These are phyloP conservation scores for Melolontha melolontha DNA, from an alignment of 2,888 invertebrate genomes.

Conservation along the genomic window DNA sequence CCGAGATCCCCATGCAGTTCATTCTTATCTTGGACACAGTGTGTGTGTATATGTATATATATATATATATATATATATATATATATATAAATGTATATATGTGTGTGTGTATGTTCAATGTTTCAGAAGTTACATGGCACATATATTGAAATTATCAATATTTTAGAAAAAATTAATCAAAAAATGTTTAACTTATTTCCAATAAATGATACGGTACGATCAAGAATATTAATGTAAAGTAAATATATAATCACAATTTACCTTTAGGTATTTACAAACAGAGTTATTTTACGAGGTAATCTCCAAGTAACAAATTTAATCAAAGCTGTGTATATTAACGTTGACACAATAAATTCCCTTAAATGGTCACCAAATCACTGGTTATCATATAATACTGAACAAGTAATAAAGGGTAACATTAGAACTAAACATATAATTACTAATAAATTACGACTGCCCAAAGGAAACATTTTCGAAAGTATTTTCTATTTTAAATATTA, in stretches of 20 bases:
- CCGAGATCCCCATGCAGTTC: too few relatives aligned
- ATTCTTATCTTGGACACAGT: too few relatives aligned
- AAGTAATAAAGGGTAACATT: slow-evolving; percentile 55
- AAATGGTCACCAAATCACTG: slow-evolving; percentile 56
- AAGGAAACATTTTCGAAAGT: slow-evolving; percentile 52
- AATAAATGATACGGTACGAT: slow-evolving; percentile 2
- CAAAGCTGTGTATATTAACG: slow-evolving; percentile 48
- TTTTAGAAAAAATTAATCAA: slow-evolving; percentile 1
- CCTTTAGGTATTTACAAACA: slow-evolving; percentile 52
- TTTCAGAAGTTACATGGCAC: background rate
- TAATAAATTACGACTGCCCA: slow-evolving; percentile 48
- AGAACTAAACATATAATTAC: slow-evolving; percentile 48
- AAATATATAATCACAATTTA: slow-evolving; percentile 6
- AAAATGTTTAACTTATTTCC: slow-evolving; percentile 1
- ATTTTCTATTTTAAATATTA: slow-evolving; percentile 11
- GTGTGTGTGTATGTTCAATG: background rate
- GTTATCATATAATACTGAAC: slow-evolving; percentile 55
- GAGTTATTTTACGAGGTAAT: slow-evolving; percentile 49
- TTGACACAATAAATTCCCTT: slow-evolving; percentile 53
- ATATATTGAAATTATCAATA: background rate
- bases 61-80: background rate
- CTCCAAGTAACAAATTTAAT: slow-evolving; percentile 48
- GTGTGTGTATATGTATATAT: too few relatives aligned
- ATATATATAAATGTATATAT: too few relatives aligned
- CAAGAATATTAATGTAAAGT: background rate